A percentile compares a stretch with the other conserved stretches of the same genome.
phyloP scores from a whole-genome alignment of 1,140 invertebrate genomes.

The Yoshiicerus persimilis region DNA sequence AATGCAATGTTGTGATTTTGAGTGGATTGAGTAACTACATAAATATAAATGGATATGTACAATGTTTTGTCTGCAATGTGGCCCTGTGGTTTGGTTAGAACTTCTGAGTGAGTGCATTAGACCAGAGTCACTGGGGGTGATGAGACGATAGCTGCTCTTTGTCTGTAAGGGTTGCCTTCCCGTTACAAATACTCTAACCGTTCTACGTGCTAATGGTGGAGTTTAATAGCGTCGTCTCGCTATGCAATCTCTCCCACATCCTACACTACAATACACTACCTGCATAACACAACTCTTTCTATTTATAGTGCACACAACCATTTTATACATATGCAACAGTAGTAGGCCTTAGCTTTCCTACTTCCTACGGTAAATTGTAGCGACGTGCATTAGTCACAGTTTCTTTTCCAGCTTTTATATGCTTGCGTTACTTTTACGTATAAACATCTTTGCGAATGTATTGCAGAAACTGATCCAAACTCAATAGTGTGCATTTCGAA shows the following conservation, averaged over 20 bases:
- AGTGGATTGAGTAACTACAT: constrained; percentile 22
- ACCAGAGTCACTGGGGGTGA: not conserved
- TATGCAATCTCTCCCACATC: not conserved
- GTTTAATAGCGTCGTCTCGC: not conserved
- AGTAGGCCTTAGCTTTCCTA: too few species aligned
- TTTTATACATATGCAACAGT: too few species aligned
- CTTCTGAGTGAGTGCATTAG: not conserved
- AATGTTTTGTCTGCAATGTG: constrained; percentile 17
- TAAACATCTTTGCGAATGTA: too few species aligned
- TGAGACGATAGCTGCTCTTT: not conserved
- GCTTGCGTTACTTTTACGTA: too few species aligned
- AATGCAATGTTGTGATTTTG: constrained; percentile 8
- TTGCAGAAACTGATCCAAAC: too few species aligned
- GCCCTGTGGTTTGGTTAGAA: not conserved
- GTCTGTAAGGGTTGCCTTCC: not conserved
- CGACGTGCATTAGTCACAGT: too few species aligned
- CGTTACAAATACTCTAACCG: not conserved
- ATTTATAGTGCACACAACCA: not conserved
- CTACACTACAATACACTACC: too few species aligned
- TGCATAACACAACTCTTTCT: not conserved
- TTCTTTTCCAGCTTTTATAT: too few species aligned
- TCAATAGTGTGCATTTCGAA: too few species aligned
- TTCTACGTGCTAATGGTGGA: not conserved
- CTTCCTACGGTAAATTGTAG: too few species aligned
- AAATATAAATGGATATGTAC: constrained; percentile 18